Evolutionary conservation across 2,113 vertebrate species (phyloP).

Genomic region (Plestiodon gilberti): DNA sequence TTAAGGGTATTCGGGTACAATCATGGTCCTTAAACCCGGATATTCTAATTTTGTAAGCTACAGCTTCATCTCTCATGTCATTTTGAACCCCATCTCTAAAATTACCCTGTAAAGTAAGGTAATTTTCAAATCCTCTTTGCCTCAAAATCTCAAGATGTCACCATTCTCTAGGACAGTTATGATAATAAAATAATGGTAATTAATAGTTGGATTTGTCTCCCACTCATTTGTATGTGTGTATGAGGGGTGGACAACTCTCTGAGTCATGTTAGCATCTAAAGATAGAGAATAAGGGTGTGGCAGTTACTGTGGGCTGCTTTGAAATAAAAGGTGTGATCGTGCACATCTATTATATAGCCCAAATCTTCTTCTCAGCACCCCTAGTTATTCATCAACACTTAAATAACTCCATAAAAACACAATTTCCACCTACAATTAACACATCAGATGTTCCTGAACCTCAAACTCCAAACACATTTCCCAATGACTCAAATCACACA

Average conservation of each 20-base stretch:
- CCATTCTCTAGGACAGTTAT: not conserved
- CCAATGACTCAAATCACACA: not conserved
- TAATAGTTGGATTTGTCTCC: not conserved
- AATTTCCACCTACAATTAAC: not conserved
- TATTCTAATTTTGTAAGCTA: too few species aligned
- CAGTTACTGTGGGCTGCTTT: not conserved
- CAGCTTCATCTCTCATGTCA: not conserved
- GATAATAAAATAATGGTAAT: not conserved
- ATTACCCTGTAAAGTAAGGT: not conserved
- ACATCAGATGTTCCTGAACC: not conserved
- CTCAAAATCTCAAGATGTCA: not conserved
- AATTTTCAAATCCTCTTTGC: not conserved
- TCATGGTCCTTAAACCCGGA: too few species aligned
- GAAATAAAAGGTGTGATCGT: not conserved
- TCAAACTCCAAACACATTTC: not conserved
- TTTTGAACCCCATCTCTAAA: not conserved
- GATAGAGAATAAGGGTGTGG: not conserved
- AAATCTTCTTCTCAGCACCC: not conserved
- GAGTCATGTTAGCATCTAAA: not conserved
- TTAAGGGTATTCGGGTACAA: too few species aligned
- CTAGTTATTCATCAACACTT: not conserved
- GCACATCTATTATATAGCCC: not conserved
- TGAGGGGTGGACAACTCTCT: not conserved
- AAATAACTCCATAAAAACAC: not conserved
- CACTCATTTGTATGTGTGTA: not conserved